These are phyloP conservation scores for Pocota personata DNA, from an alignment of 2,888 invertebrate species.

Conservation along the genomic window DNA sequence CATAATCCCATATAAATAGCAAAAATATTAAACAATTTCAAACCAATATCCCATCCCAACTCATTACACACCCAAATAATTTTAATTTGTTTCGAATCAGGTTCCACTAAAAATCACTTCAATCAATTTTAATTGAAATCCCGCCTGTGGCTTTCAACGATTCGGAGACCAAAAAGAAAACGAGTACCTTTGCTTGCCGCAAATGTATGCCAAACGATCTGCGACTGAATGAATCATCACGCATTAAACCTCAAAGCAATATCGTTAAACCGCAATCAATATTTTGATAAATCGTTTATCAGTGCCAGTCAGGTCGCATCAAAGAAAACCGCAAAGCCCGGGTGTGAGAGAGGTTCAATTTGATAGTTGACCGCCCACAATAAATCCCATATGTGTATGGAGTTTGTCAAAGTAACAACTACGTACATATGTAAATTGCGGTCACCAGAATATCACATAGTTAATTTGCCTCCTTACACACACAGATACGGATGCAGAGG, in stretches of 20 bases:
- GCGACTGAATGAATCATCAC: conserved; percentile 25
- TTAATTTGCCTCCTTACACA: background rate
- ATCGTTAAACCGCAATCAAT: conserved; percentile 55
- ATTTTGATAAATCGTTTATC: conserved; percentile 65
- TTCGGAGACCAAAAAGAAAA: background rate
- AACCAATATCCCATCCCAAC: conserved; percentile 11
- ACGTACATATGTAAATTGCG: conserved; percentile 10
- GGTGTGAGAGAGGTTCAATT: background rate
- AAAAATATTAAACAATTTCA: background rate
- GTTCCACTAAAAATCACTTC: conserved; percentile 50
- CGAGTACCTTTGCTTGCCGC: background rate
- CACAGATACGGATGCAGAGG: background rate
- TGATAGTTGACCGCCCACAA: background rate
- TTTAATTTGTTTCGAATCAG: conserved; percentile 53
- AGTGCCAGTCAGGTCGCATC: conserved; percentile 22
- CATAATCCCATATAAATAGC: background rate
- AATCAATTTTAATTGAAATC: conserved; percentile 71
- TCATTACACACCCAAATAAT: conserved; percentile 29
- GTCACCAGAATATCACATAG: background rate
- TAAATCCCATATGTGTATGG: background rate
- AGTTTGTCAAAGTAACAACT: background rate
- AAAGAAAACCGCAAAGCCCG: conserved; percentile 46
- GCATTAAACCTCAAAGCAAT: conserved; percentile 48
- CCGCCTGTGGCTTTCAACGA: conserved; percentile 54
- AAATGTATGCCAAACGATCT: conserved; percentile 7